These are phyloP conservation scores for Thripadectes ignobilis DNA, from an alignment of 2,797 vertebrate species.

Conservation along the genomic window DNA sequence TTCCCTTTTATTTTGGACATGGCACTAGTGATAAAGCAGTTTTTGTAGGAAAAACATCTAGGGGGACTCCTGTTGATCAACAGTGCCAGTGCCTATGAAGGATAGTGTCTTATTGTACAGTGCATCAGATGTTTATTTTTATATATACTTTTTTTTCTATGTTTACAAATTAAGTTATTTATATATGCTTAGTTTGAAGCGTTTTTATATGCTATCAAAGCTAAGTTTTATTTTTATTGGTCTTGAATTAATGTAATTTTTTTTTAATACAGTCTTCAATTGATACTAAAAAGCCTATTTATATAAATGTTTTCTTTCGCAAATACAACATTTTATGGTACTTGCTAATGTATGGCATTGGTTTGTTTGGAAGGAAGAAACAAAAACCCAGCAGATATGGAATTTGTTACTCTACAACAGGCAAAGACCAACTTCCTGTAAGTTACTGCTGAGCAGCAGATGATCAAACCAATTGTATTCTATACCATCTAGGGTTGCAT, in stretches of 20 bases:
- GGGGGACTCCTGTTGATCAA: conserved; percentile 35
- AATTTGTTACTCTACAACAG: background rate
- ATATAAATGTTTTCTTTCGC: conserved; percentile 64
- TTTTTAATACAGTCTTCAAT: conserved; percentile 51
- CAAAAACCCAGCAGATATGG: background rate
- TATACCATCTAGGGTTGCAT: conserved; percentile 15
- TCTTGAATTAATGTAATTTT: conserved; percentile 67
- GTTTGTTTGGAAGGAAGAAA: conserved; percentile 37
- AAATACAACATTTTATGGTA: conserved; percentile 66
- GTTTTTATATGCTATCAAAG: conserved; percentile 69
- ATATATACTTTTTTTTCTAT: conserved; percentile 71
- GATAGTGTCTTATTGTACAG: conserved; percentile 71
- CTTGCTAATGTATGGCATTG: conserved; percentile 18
- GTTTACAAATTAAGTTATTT: conserved; percentile 81
- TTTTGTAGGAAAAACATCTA: conserved; percentile 62
- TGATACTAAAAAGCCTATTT: conserved; percentile 73
- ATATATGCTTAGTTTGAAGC: conserved; percentile 69
- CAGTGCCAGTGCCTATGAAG: conserved; percentile 49
- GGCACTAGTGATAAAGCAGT: conserved; percentile 56
- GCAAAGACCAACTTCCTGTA: conserved; percentile 13
- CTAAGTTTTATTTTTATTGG: conserved; percentile 72
- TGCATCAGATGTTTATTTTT: conserved; percentile 77
- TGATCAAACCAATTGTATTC: conserved; percentile 4
- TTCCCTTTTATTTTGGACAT: conserved; percentile 20
- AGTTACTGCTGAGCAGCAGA: conserved; percentile 53